Percentiles rank a stretch among this genome's conserved stretches.
Conservation (phyloP, 2,113 vertebrate species). For the Anoura caudifer region DNA sequence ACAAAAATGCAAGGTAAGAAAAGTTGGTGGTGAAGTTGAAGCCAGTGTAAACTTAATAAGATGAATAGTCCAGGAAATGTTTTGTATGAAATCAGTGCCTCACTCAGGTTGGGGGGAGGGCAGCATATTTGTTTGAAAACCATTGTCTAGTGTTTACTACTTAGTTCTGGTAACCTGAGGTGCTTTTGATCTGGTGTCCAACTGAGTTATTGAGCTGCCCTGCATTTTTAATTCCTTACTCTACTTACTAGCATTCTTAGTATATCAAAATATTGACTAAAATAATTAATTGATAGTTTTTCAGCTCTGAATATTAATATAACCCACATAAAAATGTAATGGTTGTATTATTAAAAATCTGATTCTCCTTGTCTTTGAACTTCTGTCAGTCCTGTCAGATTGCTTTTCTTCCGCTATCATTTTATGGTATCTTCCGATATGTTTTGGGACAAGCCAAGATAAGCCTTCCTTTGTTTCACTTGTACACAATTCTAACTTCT, state of each 20-base stretch:
- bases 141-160: not conserved
- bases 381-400: not conserved
- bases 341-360: not conserved
- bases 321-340: not conserved
- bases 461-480: not conserved
- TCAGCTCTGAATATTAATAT: not conserved
- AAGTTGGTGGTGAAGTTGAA: not conserved
- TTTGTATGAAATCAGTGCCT: not conserved
- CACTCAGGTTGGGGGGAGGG: not conserved
- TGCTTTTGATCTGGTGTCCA: not conserved
- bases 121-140: not conserved
- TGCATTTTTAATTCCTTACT: constrained; percentile 8
- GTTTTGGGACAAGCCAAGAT: not conserved
- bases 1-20: not conserved
- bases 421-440: not conserved
- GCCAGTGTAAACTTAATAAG: not conserved
- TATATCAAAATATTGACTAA: not conserved
- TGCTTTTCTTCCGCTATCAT: not conserved
- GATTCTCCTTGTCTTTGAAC: not conserved
- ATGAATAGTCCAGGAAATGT: not conserved
- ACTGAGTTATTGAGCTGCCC: not conserved
- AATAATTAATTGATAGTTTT: not conserved
- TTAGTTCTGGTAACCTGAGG: not conserved
- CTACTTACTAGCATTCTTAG: not conserved
- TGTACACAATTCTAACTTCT: not conserved